Evolutionary conservation across 2,113 vertebrate genomes (phyloP), one percentile per base, ranked within the genome.

Genomic region (Sander vitreus): DNA sequence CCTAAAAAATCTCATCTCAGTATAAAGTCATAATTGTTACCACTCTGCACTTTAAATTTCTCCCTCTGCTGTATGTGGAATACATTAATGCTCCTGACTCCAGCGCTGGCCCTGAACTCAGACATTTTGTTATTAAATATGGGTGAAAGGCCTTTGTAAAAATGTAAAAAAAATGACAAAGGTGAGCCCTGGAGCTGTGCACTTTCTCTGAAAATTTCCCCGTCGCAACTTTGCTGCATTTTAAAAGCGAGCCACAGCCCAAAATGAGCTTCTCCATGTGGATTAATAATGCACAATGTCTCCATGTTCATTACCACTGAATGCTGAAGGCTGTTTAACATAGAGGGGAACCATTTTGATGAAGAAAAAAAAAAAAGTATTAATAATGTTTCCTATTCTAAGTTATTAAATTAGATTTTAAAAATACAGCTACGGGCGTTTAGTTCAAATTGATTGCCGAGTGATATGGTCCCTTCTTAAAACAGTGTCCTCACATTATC

Each of bases 331-430:
- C 98, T 98, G 97, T 98, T 99, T 98, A 97, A 97, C 97, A 97
- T 96, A 96, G 96, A 97, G 96, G 96, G 96, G 96, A 97, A 95
- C 97, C 94, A 94, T 95, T 98, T 96, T 97, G 97, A 98, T 98
- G 97, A 98, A 66, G 16, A 2, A 50, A 50, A 18, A 21, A 62
- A 97, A 95, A 97, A 94, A 98, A 97, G 96, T 98, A 97, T 98
- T 99, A 98, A 98, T 98, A 99, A 99, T 98, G 97, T 98, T 99
- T 97, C 96, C 96, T 97, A 97, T 99, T 98, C 98, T 97, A 98
- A 98, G 98, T 99, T 98, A 97, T 97, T 98, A 98, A 99, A 99
- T 99, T 99, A 99, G 98, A 97, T 99, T 98, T 96, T 96, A 97
- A 98, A 98, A 99, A 97, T 97, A 97, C 97, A 96, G 97, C 98